Base-by-base conservation (phyloP, 2,888 invertebrate genomes). In the Heteropelma amictum region DNA sequence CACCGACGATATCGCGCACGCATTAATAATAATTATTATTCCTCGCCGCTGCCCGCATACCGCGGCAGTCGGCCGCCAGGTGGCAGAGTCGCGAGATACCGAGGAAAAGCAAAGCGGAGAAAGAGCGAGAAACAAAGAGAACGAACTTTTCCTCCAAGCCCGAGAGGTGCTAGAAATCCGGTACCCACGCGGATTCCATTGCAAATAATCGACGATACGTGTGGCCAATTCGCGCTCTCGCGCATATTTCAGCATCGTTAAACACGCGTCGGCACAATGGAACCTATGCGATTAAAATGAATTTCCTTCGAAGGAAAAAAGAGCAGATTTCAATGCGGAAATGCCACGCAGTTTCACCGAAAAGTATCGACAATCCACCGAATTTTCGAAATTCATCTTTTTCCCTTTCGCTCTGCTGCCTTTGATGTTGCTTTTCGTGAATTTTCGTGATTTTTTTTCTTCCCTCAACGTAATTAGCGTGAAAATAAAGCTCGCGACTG, bases 11-110 rank as follows among this genome's bases (percentile, higher is more conserved):
- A 70, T 60, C 64, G 65, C 75, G 71, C 65, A 67, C 71, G 70
- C 75, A 67, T 67, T 71, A 67, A 71, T 71, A n/a, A n/a, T n/a
- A 75, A 75, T 75, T 71, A 75, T 74, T 61, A 71, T 75, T 70
- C 33, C 35, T 56, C 54, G 47, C 17, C 42, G 45, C 45, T 53
- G 42, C 54, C 40, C 47, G 54, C 69, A 67, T 60, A 63, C 65
- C 75, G 30, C 35, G 14, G 26, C 64, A 3, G 33, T 19, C n/a
- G 21, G 19, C 33, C 61, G 35, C 42, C 58, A 67, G 70, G 54
- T 75, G 74, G 65, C 65, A 54, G 40, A 71, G 49, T 67, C 54
- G n/a, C 58, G 35, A 64, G 38, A 47, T n/a, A n/a, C n/a, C n/a
- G n/a, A n/a, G n/a, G n/a, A n/a, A n/a, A n/a, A n/a, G n/a, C 47